Evolutionary conservation across 2,888 invertebrate genomes (phyloP), one percentile per base, ranked within the genome.

Genomic region (Axea sp.): DNA sequence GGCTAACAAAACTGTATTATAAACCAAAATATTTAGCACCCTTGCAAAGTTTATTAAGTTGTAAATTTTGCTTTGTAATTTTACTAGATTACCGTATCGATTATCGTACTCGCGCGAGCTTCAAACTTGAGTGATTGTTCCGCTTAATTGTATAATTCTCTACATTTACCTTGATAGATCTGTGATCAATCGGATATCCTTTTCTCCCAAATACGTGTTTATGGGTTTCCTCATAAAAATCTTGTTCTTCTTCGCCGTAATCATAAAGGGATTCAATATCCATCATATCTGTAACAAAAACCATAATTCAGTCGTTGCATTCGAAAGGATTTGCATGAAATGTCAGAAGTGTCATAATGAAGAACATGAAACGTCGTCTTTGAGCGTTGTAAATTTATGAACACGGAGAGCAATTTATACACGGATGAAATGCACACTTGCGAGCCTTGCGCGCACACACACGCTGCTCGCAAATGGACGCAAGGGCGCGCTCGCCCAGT

Each of bases 241-340:
- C 91, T 75, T 93, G 91, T 83, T 93, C 92, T 81, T 93, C 93
- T 80, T 93, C 90, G 75, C 91, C 92, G 86, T 92, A 93, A 86
- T 93, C 92, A 84, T 91, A 88, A 81, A 88, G 82, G 81, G 87
- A 87, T 79, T 88, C 87, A 82, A 88, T 83, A 81, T 88, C 88
- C 88, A 88, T 88, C 77, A 77, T 83, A 76, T 73, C 87, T 87
- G 82, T 31, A 78, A 78, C 37, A 60, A 24, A 64, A 74, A 37
- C 3, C 43, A 47, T 28, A 51, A 33, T 39, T 43, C 15, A 65
- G 47, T 53, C 19, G 11, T 12, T 31, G n/a, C 0, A 22, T 12
- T 6, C 9, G 7, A 35, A 53, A 39, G 19, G 39, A 24, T 35
- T 51, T 24, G 37, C 45, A 19, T 19, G 28, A 28, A 33, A 55